Conservation (phyloP, 2,888 invertebrate species). For the Scaptodrosophila latifasciaeformis region DNA sequence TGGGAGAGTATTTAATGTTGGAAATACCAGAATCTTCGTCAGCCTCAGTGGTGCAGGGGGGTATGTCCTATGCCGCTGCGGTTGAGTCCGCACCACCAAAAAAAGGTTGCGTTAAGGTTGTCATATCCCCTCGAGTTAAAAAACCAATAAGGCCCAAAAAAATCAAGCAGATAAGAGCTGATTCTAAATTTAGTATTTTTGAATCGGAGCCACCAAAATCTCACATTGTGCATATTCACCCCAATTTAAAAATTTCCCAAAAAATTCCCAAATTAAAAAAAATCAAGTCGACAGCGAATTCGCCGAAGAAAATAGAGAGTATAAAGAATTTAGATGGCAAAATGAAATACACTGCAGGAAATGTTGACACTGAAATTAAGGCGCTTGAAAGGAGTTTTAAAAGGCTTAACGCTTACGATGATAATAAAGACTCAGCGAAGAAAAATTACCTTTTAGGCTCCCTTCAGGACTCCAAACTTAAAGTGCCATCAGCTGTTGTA, state of each 20-base stretch:
- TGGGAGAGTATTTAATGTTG: slow-evolving; percentile 42
- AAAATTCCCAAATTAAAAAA: too few species aligned
- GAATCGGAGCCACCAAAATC: slow-evolving; percentile 39
- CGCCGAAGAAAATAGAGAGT: too few species aligned
- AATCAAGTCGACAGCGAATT: too few species aligned
- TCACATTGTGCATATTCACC: slow-evolving; percentile 36
- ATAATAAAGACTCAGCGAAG: slow-evolving; percentile 12
- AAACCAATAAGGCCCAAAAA: too few species aligned
- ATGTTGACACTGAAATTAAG: slow-evolving; percentile 25
- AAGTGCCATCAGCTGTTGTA: slow-evolving; percentile 3
- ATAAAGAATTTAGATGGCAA: too few species aligned
- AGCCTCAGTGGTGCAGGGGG: slow-evolving; percentile 15
- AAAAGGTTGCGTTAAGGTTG: background rate
- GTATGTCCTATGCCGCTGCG: slow-evolving; percentile 49
- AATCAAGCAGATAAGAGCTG: too few species aligned
- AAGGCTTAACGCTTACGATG: slow-evolving; percentile 16
- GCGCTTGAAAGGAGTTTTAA: slow-evolving; percentile 29
- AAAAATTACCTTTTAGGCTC: slow-evolving; percentile 19
- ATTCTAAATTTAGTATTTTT: slow-evolving; percentile 36
- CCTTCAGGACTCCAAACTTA: slow-evolving; percentile 26
- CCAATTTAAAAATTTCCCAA: too few species aligned
- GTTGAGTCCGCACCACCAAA: slow-evolving; percentile 30
- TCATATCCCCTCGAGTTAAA: background rate
- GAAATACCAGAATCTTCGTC: slow-evolving; percentile 16
- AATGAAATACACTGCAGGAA: background rate